Percentiles rank a stretch among this genome's conserved stretches.
Evolutionary conservation across 2,113 vertebrate species (phyloP).

Genomic region (Corvus moneduloides): DNA sequence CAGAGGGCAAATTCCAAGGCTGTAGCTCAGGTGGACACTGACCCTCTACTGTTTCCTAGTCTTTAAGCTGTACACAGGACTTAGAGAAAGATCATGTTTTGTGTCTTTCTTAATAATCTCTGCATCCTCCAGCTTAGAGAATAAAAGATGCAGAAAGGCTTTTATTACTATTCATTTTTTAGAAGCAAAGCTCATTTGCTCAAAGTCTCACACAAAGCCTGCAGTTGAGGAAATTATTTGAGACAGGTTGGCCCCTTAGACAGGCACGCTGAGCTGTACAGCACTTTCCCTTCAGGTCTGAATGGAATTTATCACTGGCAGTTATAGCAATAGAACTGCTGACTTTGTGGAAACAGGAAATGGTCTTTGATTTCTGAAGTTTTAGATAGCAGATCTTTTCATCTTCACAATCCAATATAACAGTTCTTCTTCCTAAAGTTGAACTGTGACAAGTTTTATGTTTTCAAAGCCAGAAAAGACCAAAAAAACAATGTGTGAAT

Average conservation of each 20-base stretch:
- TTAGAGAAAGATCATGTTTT: not conserved
- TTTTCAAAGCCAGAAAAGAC: not conserved
- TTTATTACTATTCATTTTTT: not conserved
- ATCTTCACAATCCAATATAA: not conserved
- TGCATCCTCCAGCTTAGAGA: not conserved
- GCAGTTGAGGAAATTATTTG: not conserved
- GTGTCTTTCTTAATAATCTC: not conserved
- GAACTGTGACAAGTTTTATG: not conserved
- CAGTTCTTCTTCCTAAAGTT: not conserved
- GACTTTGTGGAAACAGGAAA: not conserved
- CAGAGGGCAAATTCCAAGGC: not conserved
- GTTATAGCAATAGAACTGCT: not conserved
- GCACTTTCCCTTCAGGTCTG: not conserved
- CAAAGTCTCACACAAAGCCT: not conserved
- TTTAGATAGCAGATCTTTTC: not conserved
- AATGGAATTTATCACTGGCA: not conserved
- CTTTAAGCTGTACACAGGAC: not conserved
- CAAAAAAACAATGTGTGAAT: not conserved
- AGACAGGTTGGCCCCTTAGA: not conserved
- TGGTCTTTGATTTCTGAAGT: not conserved
- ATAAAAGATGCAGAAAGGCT: not conserved
- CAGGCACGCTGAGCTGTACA: not conserved
- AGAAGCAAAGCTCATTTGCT: not conserved
- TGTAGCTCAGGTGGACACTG: not conserved
- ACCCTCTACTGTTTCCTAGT: not conserved